Evolutionary conservation across 64 coral and sea anemone species (phyloP), one percentile per base, ranked within the genome.

Genomic region (Pocillopora verrucosa): DNA sequence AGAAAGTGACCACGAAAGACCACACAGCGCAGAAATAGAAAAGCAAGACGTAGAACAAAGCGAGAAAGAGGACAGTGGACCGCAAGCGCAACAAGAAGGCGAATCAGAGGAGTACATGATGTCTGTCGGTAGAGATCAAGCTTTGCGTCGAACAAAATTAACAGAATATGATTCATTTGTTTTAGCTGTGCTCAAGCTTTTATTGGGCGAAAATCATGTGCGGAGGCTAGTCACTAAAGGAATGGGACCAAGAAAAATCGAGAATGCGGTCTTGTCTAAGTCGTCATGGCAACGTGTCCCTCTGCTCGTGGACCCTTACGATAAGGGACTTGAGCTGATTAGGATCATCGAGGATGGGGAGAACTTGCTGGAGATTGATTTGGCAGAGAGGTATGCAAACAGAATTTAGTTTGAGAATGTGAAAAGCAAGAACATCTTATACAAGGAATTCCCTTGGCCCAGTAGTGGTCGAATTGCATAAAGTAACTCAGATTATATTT

Each of bases 231-330:
- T 98, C 7, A 98, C 93, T 12, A 94, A 90, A 64, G 96, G 96
- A 72, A 62, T 98, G 76, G 92, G 96, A 17, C 90, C 91, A 15
- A 84, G 96, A 80, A 94, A 92, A 61, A 90, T 98, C 81, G 96
- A 98, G 73, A 98, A 98, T 56, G 92, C 93, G 5, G 87, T 94
- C 37, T 75, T 98, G 59, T 87, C 92, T 15, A 92, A 84, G 9
- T 87, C 87, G 56, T 98, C 93, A 67, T 98, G 96, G 96, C 92
- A 94, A 72, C 80, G 96, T 58, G 93, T 94, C 15, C 81, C 96
- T 13, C 89, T 98, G 57, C 87, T 98, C 1, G 87, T 92, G 64
- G 96, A 98, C 90, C 96, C 96, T 7, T 87, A 98, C 51, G 89
- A 86, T 58, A 98, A 89, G 72, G 87, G 90, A 15, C 80, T 98